Evolutionary conservation across 37 sponge, comb jelly and placozoan species (phyloP), one percentile per base, ranked within the genome.

Genomic region (Geodia barretti): DNA sequence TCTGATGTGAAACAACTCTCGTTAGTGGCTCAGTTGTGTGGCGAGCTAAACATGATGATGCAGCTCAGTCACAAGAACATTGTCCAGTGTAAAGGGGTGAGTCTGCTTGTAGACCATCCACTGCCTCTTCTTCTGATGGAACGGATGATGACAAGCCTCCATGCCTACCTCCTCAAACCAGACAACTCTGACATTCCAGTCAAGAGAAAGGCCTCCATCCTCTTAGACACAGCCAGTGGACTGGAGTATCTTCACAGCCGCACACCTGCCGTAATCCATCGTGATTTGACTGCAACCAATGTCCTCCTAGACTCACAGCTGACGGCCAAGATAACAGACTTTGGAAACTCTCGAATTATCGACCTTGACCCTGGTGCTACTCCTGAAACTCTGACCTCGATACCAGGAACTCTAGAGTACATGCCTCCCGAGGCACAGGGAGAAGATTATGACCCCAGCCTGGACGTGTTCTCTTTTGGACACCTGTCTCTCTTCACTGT

Each of bases 391-490:
- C 39, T 78, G 31, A 59, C 79, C 42, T n/a, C 2, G 3, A 21
- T 65, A 11, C 79, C 79, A 39, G 79, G 79, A 24, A 78, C 79
- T 11, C 40, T 38, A 39, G 41, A 30, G 23, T 65, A 64, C 66
- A 76, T 76, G 77, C 77, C 77, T 61, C 79, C 79, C 32, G 79
- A 65, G 33, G 79, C 79, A 34, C 30, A 47, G n/a, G 30, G 59
- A n/a, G n/a, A n/a, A n/a, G n/a, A n/a, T n/a, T n/a, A n/a, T n/a
- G n/a, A 64, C 28, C 60, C 39, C 28, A 30, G 30, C 31, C 64
- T 76, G 7, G 77, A 76, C 61, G 77, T 76, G 41, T 76, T 76
- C 62, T 76, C 77, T 8, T 76, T 76, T 60, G 77, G 77, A 60
- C 62, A 61, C 32, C 41, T 78, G 2, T 23, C n/a, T 21, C 68